Conservation (phyloP, 1,140 invertebrate genomes). For the Hycleus cichorii region DNA sequence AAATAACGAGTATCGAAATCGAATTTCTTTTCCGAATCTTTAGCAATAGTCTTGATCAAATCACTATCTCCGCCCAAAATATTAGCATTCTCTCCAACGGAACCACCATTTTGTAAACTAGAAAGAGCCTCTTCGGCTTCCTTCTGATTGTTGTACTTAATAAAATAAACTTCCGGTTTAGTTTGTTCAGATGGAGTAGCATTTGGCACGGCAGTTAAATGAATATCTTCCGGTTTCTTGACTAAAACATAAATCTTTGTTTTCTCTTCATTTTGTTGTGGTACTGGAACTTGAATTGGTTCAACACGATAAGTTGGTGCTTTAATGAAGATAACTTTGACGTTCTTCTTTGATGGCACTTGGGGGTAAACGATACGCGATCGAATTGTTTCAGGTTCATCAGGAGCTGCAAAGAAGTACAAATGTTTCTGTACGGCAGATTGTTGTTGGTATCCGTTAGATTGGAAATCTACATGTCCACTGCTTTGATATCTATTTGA, state of each 20-base stretch:
- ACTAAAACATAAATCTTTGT: constrained; percentile 79
- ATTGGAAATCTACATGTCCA: constrained; percentile 11
- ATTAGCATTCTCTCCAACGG: not conserved
- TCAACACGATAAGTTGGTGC: constrained; percentile 70
- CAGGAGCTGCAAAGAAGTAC: constrained; percentile 68
- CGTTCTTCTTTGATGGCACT: constrained; percentile 69
- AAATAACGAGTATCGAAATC: too few relatives aligned
- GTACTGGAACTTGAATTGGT: constrained; percentile 58
- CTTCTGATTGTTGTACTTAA: constrained; percentile 72
- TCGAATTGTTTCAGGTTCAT: constrained; percentile 51
- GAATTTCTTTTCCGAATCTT: not conserved
- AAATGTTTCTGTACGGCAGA: constrained; percentile 63
- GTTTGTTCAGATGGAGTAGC: constrained; percentile 64
- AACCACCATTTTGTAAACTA: not conserved
- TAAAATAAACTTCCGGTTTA: constrained; percentile 80
- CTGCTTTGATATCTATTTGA: constrained; percentile 13
- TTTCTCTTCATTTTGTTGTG: constrained; percentile 75
- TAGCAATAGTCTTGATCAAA: not conserved
- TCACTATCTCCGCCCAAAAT: not conserved
- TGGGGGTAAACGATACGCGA: constrained; percentile 51
- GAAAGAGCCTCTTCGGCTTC: constrained; percentile 5
- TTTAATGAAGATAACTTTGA: constrained; percentile 83
- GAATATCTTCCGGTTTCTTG: constrained; percentile 71
- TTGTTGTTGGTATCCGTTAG: not conserved
- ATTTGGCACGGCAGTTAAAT: constrained; percentile 53